phyloP scores from a whole-genome alignment of 2,888 invertebrate species.

The Polymixis lichenea region DNA sequence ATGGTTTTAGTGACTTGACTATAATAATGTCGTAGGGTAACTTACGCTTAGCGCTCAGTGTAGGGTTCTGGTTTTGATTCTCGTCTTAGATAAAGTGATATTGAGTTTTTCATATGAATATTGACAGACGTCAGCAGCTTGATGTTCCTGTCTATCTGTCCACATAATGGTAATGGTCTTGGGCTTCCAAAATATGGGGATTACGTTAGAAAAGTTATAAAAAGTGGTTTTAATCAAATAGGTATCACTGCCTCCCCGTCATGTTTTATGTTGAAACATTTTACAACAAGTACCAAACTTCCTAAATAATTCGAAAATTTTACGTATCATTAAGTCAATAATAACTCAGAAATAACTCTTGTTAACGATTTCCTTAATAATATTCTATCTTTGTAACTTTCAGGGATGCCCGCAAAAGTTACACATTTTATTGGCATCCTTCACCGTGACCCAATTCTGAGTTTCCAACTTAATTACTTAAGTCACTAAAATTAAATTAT shows the following conservation, averaged over 20 bases:
- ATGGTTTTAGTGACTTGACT: background rate
- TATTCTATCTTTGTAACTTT: conserved; percentile 44
- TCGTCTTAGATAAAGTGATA: background rate
- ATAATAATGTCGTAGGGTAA: background rate
- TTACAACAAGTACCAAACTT: background rate
- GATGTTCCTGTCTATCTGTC: background rate
- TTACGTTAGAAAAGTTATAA: background rate
- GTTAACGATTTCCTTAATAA: conserved; percentile 43
- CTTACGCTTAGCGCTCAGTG: too few species aligned
- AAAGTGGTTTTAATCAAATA: background rate
- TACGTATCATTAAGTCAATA: conserved; percentile 28
- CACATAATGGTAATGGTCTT: background rate
- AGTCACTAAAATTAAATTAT: conserved; percentile 26
- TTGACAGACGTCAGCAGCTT: background rate
- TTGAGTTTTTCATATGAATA: too few species aligned
- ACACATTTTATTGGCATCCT: conserved; percentile 40
- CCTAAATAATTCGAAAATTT: conserved; percentile 1
- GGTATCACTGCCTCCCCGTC: background rate
- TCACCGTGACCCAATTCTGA: conserved; percentile 32
- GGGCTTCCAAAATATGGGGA: background rate
- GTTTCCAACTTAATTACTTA: conserved; percentile 27
- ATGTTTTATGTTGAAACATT: background rate
- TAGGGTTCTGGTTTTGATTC: too few species aligned
- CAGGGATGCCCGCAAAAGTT: conserved; percentile 28
- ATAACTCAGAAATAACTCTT: conserved; percentile 31